A percentile compares a stretch with the other conserved stretches of the same genome.
Conservation (phyloP, 2,888 invertebrate species). For the Augochlorella aurata region DNA sequence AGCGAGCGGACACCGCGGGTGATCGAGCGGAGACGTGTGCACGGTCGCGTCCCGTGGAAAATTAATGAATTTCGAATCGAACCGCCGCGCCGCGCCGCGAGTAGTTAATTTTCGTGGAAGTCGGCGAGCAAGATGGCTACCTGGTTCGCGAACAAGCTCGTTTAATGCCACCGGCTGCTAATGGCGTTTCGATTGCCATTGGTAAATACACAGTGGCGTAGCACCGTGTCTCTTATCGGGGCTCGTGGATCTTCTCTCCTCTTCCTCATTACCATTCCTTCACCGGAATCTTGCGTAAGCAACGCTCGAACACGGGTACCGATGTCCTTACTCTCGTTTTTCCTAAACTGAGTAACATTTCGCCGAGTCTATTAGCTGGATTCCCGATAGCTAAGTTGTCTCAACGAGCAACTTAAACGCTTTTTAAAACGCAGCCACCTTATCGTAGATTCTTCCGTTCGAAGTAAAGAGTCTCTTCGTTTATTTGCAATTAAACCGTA, state of each 20-base stretch:
- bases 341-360: too few relatives aligned
- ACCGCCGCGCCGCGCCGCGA: conserved; percentile 56
- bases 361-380: too few relatives aligned
- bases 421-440: too few relatives aligned
- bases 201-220: conserved; percentile 51
- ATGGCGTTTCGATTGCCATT: conserved; percentile 65
- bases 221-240: background rate
- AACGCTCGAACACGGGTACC: background rate
- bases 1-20: conserved; percentile 61
- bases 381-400: too few relatives aligned
- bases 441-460: too few relatives aligned
- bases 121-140: conserved; percentile 57
- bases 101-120: conserved; percentile 66
- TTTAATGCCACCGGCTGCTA: conserved; percentile 66
- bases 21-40: conserved; percentile 52
- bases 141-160: conserved; percentile 62
- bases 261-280: conserved; percentile 6
- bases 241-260: background rate
- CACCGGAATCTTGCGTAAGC: background rate
- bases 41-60: conserved; percentile 49
- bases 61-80: conserved; percentile 68
- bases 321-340: background rate
- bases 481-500: too few relatives aligned
- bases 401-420: too few relatives aligned
- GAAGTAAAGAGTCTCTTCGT: too few relatives aligned